Conservation (phyloP, 92 coral and sea anemone species). For the Chrysogorgia sp. region DNA sequence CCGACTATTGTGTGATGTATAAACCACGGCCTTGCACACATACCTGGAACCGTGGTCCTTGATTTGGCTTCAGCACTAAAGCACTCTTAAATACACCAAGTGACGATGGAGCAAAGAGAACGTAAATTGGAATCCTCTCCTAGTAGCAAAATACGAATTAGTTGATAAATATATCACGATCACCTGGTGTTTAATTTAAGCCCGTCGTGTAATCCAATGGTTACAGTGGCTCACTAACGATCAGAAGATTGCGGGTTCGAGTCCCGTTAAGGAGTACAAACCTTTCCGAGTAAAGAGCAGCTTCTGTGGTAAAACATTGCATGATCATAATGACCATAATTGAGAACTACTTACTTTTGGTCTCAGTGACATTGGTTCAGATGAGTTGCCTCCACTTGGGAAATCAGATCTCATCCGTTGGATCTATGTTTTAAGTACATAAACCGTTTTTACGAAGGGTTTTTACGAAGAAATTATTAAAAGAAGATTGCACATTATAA, state of each 20-base stretch:
- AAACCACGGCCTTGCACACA: not conserved
- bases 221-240: too few relatives aligned
- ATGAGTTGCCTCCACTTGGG: slow-evolving; percentile 20
- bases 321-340: too few relatives aligned
- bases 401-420: slow-evolving; percentile 48
- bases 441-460: too few relatives aligned
- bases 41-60: slow-evolving; percentile 54
- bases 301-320: too few relatives aligned
- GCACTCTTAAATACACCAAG: slow-evolving; percentile 92
- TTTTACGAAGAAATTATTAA: not conserved
- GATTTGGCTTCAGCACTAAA: slow-evolving; percentile 55
- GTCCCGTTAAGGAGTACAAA: too few relatives aligned
- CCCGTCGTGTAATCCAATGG: too few relatives aligned
- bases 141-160: too few relatives aligned
- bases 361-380: slow-evolving; percentile 29
- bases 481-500: not conserved
- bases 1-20: too few relatives aligned
- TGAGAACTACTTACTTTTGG: slow-evolving; percentile 10
- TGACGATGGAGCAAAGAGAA: slow-evolving; percentile 89
- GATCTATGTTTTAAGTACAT: slow-evolving; percentile 56
- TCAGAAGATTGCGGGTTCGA: too few relatives aligned
- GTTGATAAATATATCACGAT: too few relatives aligned
- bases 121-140: slow-evolving; percentile 92
- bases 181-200: too few relatives aligned
- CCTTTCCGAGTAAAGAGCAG: too few relatives aligned